Percentiles rank a stretch among this genome's conserved stretches.
Conservation (phyloP, 2,797 vertebrate species). For the Borostomias antarcticus region DNA sequence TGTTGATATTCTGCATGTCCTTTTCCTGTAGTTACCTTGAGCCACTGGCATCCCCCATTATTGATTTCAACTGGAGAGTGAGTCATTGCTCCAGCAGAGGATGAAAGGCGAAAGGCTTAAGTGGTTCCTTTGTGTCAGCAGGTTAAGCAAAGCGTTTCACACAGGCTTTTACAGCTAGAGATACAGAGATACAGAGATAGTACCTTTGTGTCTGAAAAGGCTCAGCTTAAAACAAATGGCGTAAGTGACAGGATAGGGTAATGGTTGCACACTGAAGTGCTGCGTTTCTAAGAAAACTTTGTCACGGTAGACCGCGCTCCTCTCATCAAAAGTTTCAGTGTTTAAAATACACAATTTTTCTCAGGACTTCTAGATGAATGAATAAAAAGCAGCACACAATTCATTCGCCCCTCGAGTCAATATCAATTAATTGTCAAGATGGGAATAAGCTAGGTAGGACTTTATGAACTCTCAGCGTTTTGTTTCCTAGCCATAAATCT, state of each 20-base stretch:
- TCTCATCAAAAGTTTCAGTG: slow-evolving; percentile 59
- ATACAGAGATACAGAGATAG: too few species aligned
- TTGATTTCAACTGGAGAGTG: slow-evolving; percentile 74
- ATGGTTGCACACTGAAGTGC: slow-evolving; percentile 57
- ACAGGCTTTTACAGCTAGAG: slow-evolving; percentile 64
- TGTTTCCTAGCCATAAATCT: background rate
- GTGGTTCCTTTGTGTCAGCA: slow-evolving; percentile 73
- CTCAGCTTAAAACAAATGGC: slow-evolving; percentile 72
- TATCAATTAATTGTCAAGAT: too few species aligned
- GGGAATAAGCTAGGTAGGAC: background rate
- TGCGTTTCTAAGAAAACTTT: slow-evolving; percentile 19
- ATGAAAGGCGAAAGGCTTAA: slow-evolving; percentile 71
- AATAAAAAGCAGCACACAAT: too few species aligned
- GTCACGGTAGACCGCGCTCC: slow-evolving; percentile 26
- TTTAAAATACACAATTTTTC: slow-evolving; percentile 44
- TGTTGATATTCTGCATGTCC: slow-evolving; percentile 48
- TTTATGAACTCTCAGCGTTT: background rate
- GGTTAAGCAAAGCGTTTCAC: slow-evolving; percentile 74
- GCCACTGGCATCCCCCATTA: slow-evolving; percentile 58
- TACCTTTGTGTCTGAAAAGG: slow-evolving; percentile 68
- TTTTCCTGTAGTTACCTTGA: slow-evolving; percentile 48
- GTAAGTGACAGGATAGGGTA: slow-evolving; percentile 71
- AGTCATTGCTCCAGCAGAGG: slow-evolving; percentile 60
- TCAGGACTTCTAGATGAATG: slow-evolving; percentile 6
- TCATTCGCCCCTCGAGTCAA: too few species aligned